Percentiles rank a stretch among this genome's conserved stretches.
phyloP scores from a whole-genome alignment of 1,140 invertebrate species.

The Popillia japonica region DNA sequence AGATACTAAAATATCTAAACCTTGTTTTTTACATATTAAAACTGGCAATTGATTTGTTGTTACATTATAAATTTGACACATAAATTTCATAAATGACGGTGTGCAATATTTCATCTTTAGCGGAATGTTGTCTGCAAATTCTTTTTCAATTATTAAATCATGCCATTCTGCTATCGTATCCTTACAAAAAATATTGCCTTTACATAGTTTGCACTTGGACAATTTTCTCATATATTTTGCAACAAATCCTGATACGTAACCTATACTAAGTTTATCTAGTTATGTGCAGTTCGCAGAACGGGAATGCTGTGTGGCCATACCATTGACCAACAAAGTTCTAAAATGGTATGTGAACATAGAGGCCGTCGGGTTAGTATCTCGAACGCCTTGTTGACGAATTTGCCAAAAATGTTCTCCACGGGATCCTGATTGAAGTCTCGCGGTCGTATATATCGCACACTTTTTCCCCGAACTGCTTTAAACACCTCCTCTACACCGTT shows the following conservation, averaged over 20 bases:
- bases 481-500: too few species aligned
- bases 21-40: background rate
- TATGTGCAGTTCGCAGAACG: background rate
- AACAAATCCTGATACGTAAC: background rate
- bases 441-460: slow-evolving; percentile 25
- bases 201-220: background rate
- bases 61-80: background rate
- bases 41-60: background rate
- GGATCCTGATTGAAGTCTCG: slow-evolving; percentile 47
- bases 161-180: background rate
- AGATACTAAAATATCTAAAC: background rate
- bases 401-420: slow-evolving; percentile 48
- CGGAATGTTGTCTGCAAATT: background rate
- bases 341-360: background rate
- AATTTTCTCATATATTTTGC: background rate
- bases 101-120: background rate
- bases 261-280: background rate
- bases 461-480: slow-evolving; percentile 11
- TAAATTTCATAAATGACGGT: background rate
- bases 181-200: background rate
- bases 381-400: slow-evolving; percentile 41
- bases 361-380: slow-evolving; percentile 43
- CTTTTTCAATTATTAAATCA: background rate
- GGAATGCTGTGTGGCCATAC: background rate
- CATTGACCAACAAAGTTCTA: background rate